Conservation (phyloP, 2,113 vertebrate genomes). For the Halichoerus grypus region DNA sequence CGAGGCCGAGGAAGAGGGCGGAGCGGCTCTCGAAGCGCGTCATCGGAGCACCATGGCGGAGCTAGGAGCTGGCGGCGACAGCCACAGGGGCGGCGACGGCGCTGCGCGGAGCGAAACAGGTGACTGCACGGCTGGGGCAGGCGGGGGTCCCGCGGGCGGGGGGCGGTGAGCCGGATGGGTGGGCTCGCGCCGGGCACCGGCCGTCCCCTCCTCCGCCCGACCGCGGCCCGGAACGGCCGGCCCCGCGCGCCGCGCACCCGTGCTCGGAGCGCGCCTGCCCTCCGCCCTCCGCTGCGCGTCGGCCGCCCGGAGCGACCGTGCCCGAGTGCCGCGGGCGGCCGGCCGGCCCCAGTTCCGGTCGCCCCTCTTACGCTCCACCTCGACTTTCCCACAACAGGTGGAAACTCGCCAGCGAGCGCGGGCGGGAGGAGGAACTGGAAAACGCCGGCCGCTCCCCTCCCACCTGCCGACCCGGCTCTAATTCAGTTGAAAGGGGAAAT, state of each 20-base stretch:
- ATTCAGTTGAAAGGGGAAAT: neutral
- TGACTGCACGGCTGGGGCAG: slow-evolving; percentile 38
- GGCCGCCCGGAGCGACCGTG: neutral
- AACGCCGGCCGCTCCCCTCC: neutral
- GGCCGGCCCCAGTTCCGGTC: slow-evolving; percentile 55
- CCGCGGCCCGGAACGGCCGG: neutral
- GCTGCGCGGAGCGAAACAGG: slow-evolving; percentile 66
- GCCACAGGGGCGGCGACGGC: slow-evolving; percentile 72
- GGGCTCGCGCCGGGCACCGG: neutral
- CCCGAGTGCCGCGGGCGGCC: neutral
- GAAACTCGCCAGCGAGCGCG: neutral
- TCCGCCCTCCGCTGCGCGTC: neutral
- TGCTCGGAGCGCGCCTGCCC: neutral
- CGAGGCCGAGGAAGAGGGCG: slow-evolving; percentile 70
- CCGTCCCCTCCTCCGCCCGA: neutral
- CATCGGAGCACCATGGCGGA: slow-evolving; percentile 84
- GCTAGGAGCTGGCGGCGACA: slow-evolving; percentile 74
- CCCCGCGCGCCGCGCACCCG: neutral
- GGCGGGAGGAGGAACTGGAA: neutral
- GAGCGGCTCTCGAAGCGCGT: slow-evolving; percentile 76
- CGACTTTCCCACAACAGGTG: slow-evolving; percentile 63
- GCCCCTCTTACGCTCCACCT: neutral
- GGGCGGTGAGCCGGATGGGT: fast-evolving
- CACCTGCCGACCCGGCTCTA: neutral
- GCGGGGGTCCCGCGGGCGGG: neutral